Evolutionary conservation across 2,797 vertebrate species (phyloP).

Genomic region (Rhinophrynus dorsalis): DNA sequence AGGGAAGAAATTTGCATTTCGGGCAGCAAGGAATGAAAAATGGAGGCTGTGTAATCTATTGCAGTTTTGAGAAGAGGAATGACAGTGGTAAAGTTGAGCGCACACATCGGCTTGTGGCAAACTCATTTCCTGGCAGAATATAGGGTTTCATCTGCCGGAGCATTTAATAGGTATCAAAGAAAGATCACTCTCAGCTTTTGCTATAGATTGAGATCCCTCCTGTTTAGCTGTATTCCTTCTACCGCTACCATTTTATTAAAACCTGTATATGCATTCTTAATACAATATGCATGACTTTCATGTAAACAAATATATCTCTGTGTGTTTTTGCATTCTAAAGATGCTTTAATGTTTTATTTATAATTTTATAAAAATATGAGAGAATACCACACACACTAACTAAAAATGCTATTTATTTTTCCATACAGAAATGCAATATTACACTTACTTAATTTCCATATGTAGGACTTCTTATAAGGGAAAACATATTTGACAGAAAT

Average conservation of each 20-base stretch:
- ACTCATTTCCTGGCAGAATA: slow-evolving; percentile 79
- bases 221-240: slow-evolving; percentile 57
- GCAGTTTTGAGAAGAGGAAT: slow-evolving; percentile 71
- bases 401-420: slow-evolving; percentile 52
- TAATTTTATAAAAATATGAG: slow-evolving; percentile 62
- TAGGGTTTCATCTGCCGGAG: slow-evolving; percentile 75
- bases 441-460: not conserved
- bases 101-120: slow-evolving; percentile 69
- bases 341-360: slow-evolving; percentile 69
- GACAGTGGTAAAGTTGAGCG: slow-evolving; percentile 68
- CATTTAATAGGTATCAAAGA: slow-evolving; percentile 76
- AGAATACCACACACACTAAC: slow-evolving; percentile 60
- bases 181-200: slow-evolving; percentile 66
- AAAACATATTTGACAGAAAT: no score
- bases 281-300: slow-evolving; percentile 70
- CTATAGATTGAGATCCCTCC: slow-evolving; percentile 56
- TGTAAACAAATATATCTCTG: slow-evolving; percentile 70
- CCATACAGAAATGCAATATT: not conserved
- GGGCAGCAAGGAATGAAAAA: slow-evolving; percentile 78
- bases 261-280: slow-evolving; percentile 69
- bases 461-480: no score
- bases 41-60: slow-evolving; percentile 73
- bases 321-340: slow-evolving; percentile 62
- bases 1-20: slow-evolving; percentile 75
- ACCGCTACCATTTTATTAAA: slow-evolving; percentile 69